Base-by-base conservation (phyloP, 2,797 vertebrate genomes). In the Clamator glandarius region DNA sequence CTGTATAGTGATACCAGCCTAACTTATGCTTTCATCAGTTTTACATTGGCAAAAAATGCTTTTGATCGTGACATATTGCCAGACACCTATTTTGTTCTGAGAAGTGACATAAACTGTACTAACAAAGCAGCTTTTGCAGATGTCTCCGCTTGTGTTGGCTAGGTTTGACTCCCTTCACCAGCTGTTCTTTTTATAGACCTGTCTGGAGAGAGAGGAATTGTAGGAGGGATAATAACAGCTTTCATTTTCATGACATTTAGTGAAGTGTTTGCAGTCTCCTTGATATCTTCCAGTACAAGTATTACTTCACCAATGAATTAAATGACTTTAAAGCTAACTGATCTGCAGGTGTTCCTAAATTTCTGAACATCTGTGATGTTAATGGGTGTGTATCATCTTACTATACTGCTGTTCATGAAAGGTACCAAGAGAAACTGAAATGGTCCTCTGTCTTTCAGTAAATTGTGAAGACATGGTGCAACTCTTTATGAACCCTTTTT, bases 161-260 rank as follows among this genome's bases (percentile, higher is more conserved):
- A 61, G 41, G 67, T 70, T 77, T 87, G 86, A 80, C 79, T 96
- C 92, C 92, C 51, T 95, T 89, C 3, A 9, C 36, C 67, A 74
- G 58, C 73, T 93, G 74, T 73, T 87, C 50, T 76, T 92, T 94
- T 93, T 92, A 84, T 85, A 90, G 80, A 88, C 83, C 82, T 90
- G 84, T 79, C 89, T 89, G 76, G 77, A 76, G 84, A 62, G 44
- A 88, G 64, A 76, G 42, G n/a, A 54, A 36, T 70, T 63, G 88
- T 90, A 84, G 95, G 78, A 94, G 88, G 78, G 84, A 66, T 90
- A 87, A 96, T 69, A 89, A 68, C 88, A 94, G 78, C 90, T 91
- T 95, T 94, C 74, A 62, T 90, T 94, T 95, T 82, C 12, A 13
- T 87, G 83, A 72, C 59, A 84, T 61, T 39, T 33, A 89, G 74